Percentiles rank a stretch among this genome's conserved stretches.
Evolutionary conservation across 2,113 vertebrate species (phyloP).

Genomic region (Mugil cephalus): DNA sequence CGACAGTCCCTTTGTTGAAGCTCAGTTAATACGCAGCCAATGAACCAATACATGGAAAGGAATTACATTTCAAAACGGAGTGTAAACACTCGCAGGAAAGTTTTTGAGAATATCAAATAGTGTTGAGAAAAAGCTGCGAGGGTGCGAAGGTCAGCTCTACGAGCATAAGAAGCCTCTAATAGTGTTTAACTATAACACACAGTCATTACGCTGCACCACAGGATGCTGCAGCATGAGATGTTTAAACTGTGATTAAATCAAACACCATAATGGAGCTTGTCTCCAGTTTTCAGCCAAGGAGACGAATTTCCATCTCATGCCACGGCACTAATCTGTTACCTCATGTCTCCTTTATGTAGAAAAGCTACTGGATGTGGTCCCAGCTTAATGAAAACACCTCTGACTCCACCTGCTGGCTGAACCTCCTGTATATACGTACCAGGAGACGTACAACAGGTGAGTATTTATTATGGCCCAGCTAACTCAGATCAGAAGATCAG

Average conservation of each 20-base stretch:
- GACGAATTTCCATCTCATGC: neutral
- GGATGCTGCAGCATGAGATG: neutral
- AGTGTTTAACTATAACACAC: constrained; percentile 11
- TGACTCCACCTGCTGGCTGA: constrained; percentile 71
- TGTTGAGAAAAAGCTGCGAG: neutral
- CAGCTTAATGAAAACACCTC: constrained; percentile 45
- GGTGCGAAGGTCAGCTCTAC: neutral
- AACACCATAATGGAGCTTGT: neutral
- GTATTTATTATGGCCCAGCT: neutral
- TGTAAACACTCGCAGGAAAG: neutral
- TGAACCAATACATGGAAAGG: neutral
- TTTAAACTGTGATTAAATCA: constrained; percentile 22
- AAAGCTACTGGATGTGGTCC: neutral
- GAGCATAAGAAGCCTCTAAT: too few relatives aligned
- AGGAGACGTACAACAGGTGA: constrained; percentile 1
- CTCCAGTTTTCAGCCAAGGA: constrained; percentile 10
- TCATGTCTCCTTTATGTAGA: constrained; percentile 21
- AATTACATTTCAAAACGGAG: neutral
- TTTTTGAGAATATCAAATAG: neutral
- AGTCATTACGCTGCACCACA: neutral
- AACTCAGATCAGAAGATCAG: too few relatives aligned
- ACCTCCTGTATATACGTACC: neutral
- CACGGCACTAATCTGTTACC: constrained; percentile 25
- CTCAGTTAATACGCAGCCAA: neutral
- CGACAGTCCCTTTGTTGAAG: neutral